Evolutionary conservation across 1,140 invertebrate genomes (phyloP).

Genomic region (Aphelinus atriplicis): DNA sequence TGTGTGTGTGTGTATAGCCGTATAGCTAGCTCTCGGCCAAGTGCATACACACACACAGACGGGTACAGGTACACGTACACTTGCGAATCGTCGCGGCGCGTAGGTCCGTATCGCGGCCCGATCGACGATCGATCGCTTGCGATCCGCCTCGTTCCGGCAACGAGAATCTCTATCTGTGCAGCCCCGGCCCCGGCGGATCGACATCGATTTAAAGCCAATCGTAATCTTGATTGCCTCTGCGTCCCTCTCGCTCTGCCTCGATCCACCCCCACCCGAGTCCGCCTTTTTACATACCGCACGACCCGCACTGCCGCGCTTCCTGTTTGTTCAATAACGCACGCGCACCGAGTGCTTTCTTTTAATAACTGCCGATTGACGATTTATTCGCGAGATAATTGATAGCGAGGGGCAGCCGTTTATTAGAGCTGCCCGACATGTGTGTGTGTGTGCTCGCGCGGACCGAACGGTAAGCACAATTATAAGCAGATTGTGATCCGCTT

Average conservation of each 20-base stretch:
- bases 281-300: background rate
- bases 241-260: background rate
- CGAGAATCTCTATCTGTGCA: conserved; percentile 8
- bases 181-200: conserved; percentile 1
- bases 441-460: conserved; percentile 18
- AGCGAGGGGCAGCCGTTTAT: conserved; percentile 15
- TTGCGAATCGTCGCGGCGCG: background rate
- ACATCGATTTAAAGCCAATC: conserved; percentile 40
- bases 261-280: conserved; percentile 2
- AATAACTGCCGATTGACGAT: conserved; percentile 40
- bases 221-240: conserved; percentile 37
- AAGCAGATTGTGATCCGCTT: conserved; percentile 12
- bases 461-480: conserved; percentile 39
- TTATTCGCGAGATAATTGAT: conserved; percentile 39
- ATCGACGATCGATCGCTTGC: conserved; percentile 33
- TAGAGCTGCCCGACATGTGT: background rate
- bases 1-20: no score
- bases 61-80: no score
- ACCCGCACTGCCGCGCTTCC: background rate
- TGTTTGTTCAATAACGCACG: conserved; percentile 33
- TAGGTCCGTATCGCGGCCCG: conserved; percentile 13
- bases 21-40: no score
- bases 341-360: conserved; percentile 10
- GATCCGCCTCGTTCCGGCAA: conserved; percentile 37
- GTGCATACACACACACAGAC: no score